These are phyloP conservation scores for Achroia grisella DNA, from an alignment of 1,140 invertebrate genomes.

Conservation along the genomic window DNA sequence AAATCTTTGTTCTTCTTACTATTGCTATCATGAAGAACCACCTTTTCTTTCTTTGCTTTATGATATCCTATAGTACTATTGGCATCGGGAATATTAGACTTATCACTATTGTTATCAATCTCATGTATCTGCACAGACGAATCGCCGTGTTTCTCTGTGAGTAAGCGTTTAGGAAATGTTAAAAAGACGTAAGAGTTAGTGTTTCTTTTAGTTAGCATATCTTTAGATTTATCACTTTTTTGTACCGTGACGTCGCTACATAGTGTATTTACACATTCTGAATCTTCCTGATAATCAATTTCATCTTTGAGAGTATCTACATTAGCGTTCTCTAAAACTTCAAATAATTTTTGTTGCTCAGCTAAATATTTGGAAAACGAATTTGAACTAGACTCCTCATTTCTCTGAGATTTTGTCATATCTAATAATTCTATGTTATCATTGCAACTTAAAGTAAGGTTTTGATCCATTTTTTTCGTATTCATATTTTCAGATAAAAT, in stretches of 20 bases:
- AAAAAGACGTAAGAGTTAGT: slow-evolving; percentile 44
- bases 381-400: neutral
- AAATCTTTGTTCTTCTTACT: slow-evolving; percentile 23
- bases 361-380: slow-evolving; percentile 17
- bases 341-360: slow-evolving; percentile 18
- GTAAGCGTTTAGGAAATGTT: slow-evolving; percentile 39
- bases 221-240: neutral
- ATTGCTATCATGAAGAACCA: slow-evolving; percentile 5
- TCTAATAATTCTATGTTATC: too few relatives aligned
- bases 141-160: slow-evolving; percentile 14
- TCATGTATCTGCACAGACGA: slow-evolving; percentile 14
- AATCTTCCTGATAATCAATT: neutral
- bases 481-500: too few relatives aligned
- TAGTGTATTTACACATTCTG: neutral
- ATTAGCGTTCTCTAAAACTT: slow-evolving; percentile 10
- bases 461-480: too few relatives aligned
- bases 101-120: slow-evolving; percentile 13
- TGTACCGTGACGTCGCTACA: neutral
- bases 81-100: slow-evolving; percentile 10
- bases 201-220: slow-evolving; percentile 22
- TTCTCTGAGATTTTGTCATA: too few relatives aligned
- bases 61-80: slow-evolving; percentile 5
- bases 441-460: too few relatives aligned
- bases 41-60: slow-evolving; percentile 31
- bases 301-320: neutral